Evolutionary conservation across 1,140 invertebrate genomes (phyloP).

Genomic region (Drosophila setifemur): DNA sequence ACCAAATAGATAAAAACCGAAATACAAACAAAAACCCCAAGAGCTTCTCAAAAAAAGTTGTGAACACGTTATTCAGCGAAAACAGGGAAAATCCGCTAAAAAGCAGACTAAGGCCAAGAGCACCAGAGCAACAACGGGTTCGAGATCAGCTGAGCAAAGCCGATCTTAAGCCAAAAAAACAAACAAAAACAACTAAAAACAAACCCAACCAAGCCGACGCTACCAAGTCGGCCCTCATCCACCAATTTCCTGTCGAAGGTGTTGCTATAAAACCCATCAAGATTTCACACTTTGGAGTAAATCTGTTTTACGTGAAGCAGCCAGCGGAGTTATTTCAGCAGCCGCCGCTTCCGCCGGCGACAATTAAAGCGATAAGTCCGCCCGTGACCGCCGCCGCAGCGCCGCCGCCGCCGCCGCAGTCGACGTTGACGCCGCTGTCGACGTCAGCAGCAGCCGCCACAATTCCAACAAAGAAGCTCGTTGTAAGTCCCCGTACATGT

Average conservation of each 20-base stretch:
- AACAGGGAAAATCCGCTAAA: conserved; percentile 17
- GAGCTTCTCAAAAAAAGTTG: conserved; percentile 78
- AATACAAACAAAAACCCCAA: conserved; percentile 35
- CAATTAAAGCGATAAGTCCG: conserved; percentile 82
- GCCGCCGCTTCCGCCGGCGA: conserved; percentile 81
- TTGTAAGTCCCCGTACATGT: conserved; percentile 70
- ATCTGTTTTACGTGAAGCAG: conserved; percentile 83
- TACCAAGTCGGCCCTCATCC: conserved; percentile 36
- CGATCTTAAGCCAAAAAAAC: conserved; percentile 32
- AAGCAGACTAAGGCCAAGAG: neutral
- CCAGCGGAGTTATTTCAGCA: conserved; percentile 82
- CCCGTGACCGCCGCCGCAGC: conserved; percentile 62
- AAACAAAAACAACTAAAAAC: too few species aligned
- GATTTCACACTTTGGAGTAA: conserved; percentile 83
- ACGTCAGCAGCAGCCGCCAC: conserved; percentile 79
- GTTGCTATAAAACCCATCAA: conserved; percentile 81
- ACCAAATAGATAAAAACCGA: conserved; percentile 24
- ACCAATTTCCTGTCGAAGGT: conserved; percentile 73
- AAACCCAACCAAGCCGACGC: conserved; percentile 51
- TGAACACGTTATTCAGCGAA: conserved; percentile 46
- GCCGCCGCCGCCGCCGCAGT: conserved; percentile 55
- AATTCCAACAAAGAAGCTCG: conserved; percentile 82
- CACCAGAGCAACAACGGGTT: neutral
- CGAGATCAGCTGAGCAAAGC: conserved; percentile 16
- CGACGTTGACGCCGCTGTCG: conserved; percentile 73